A percentile compares a stretch with the other conserved stretches of the same genome.
Conservation (phyloP, 2,888 invertebrate species). For the Lithophane semibrunnea region DNA sequence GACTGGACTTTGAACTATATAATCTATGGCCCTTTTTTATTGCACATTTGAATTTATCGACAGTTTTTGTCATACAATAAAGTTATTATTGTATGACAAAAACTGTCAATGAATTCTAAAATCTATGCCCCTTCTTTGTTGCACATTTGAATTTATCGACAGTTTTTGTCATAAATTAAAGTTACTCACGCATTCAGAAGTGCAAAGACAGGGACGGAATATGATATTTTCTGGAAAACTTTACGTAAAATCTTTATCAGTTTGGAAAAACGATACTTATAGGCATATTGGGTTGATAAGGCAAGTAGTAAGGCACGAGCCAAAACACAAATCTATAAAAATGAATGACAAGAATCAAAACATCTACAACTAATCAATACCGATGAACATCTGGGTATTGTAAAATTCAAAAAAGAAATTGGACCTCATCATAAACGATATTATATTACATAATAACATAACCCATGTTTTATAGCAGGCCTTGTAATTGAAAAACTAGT, state of each 20-base stretch:
- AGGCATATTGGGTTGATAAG: constrained; percentile 8
- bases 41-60: not conserved
- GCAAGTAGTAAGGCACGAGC: not conserved
- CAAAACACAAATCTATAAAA: constrained; percentile 22
- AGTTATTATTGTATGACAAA: not conserved
- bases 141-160: not conserved
- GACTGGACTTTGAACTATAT: constrained; percentile 32
- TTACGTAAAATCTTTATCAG: not conserved
- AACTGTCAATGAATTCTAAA: too few relatives aligned
- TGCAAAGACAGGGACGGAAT: constrained; percentile 1
- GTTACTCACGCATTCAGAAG: not conserved
- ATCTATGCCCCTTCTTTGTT: not conserved
- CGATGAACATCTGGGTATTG: constrained; percentile 2
- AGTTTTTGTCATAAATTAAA: constrained; percentile 2
- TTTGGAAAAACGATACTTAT: constrained; percentile 3
- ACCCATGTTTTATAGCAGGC: constrained; percentile 48
- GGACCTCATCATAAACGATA: constrained; percentile 33
- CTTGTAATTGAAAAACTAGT: constrained; percentile 74
- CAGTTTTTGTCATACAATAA: constrained; percentile 5
- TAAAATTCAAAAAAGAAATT: constrained; percentile 23
- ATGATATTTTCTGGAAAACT: constrained; percentile 5
- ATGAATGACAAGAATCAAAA: constrained; percentile 9
- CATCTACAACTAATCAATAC: constrained; percentile 16
- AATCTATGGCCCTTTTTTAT: not conserved
- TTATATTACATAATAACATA: constrained; percentile 51